Evolutionary conservation across 2,113 vertebrate genomes (phyloP).

Genomic region (Taxidea taxus): DNA sequence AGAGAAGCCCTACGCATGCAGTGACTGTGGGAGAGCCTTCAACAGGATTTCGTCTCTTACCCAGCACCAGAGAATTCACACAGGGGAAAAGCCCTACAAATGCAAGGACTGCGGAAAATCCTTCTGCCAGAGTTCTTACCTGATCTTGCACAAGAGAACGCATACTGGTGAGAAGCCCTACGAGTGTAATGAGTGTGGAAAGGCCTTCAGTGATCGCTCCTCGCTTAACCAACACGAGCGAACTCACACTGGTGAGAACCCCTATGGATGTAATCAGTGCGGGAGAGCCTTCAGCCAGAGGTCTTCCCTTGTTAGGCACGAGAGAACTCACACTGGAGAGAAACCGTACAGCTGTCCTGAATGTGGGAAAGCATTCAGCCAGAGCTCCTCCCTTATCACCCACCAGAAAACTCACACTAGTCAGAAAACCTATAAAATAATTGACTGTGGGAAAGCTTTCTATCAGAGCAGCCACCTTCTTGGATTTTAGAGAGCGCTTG

Average conservation of each 20-base stretch:
- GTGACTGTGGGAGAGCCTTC: slow-evolving; percentile 13
- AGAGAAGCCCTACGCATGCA: not conserved
- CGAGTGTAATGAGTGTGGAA: slow-evolving; percentile 34
- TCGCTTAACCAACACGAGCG: slow-evolving; percentile 40
- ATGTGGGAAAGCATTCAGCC: slow-evolving; percentile 34
- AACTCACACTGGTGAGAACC: slow-evolving; percentile 47
- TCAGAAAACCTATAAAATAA: slow-evolving; percentile 32
- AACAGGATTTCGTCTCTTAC: slow-evolving; percentile 28
- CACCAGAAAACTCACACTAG: slow-evolving; percentile 41
- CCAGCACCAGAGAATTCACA: slow-evolving; percentile 43
- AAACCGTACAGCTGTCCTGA: not conserved
- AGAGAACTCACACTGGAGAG: slow-evolving; percentile 47
- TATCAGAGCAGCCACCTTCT: not conserved
- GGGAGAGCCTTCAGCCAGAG: slow-evolving; percentile 55
- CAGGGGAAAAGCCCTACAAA: slow-evolving; percentile 13
- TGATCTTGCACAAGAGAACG: slow-evolving; percentile 10
- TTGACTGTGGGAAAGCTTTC: not conserved
- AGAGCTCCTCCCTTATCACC: slow-evolving; percentile 19
- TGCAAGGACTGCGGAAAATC: slow-evolving; percentile 57
- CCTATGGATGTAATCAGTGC: slow-evolving; percentile 42
- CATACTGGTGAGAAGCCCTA: slow-evolving; percentile 41
- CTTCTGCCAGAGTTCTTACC: slow-evolving; percentile 43
- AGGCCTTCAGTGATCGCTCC: slow-evolving; percentile 43
- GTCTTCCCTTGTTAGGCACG: not conserved
- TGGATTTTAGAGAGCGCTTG: not conserved